Conservation (phyloP, 2,113 vertebrate genomes). For the Dryoscopus gambensis region DNA sequence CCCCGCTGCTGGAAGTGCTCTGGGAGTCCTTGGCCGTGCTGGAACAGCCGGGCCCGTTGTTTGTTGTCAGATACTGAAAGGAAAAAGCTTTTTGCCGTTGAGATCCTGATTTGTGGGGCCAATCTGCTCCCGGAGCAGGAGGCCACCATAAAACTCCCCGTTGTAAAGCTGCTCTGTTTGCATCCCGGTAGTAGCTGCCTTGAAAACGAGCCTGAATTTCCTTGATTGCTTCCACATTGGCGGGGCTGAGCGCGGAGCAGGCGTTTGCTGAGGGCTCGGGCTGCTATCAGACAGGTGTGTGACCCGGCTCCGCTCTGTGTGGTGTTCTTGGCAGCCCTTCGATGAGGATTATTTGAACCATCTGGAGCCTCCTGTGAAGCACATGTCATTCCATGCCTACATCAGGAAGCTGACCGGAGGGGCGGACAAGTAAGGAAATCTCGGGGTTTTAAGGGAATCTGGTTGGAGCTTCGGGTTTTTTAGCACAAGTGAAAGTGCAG, state of each 20-base stretch:
- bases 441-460: neutral
- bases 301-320: slow-evolving; percentile 9
- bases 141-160: neutral
- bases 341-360: slow-evolving; percentile 99
- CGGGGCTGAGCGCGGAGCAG: slow-evolving; percentile 7
- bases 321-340: slow-evolving; percentile 82
- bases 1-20: neutral
- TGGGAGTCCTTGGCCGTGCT: neutral
- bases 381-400: slow-evolving; percentile 99
- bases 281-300: neutral
- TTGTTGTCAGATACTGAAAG: neutral
- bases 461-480: neutral
- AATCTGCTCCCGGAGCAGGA: neutral
- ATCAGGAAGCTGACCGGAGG: slow-evolving; percentile 97
- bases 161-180: neutral
- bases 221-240: slow-evolving; percentile 27
- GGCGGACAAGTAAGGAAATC: slow-evolving; percentile 88
- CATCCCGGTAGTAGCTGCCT: slow-evolving; percentile 6
- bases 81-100: neutral
- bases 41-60: slow-evolving; percentile 19
- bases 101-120: slow-evolving; percentile 28
- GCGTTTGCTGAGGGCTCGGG: neutral
- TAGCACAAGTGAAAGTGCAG: neutral
- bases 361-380: slow-evolving; percentile 97
- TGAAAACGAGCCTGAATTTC: neutral